Evolutionary conservation across 2,888 invertebrate genomes (phyloP), one percentile per base, ranked within the genome.

Genomic region (Laspeyria flexula): DNA sequence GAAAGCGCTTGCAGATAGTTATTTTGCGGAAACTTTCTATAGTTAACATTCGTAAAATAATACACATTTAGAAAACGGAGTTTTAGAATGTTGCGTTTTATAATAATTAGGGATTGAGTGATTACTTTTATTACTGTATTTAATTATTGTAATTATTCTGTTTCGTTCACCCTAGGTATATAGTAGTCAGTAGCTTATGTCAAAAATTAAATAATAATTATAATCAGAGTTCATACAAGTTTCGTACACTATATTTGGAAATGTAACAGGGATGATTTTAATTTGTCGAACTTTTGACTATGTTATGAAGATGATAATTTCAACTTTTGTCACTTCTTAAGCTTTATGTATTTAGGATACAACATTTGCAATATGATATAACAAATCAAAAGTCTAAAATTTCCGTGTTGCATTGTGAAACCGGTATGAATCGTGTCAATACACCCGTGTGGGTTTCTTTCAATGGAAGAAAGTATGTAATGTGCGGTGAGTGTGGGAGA

Each of bases 381-480:
- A 89, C 73, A 65, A 70, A 80, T 75, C 77, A 79, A 79, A 83
- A 71, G 68, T 73, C 73, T 77, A 65, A 85, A 85, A 79, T 85
- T 83, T 83, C 85, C 84, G 81, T 69, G 71, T 80, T 71, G 71
- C 71, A 83, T 87, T 88, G 88, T 81, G 82, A 79, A 89, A 89
- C 87, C 84, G 83, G 84, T 82, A 82, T 66, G 69, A 82, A 81
- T 79, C 75, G 85, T 85, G 88, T 85, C 89, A 81, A 85, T 87
- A 81, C 70, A 73, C 77, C 73, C 62, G 69, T 71, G 88, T 87
- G 80, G 89, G 79, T 49, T 53, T 87, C 79, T 88, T 87, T 87
- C 83, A 84, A 86, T 85, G 79, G 76, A 89, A 86, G 90, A 90
- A 90, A 90, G 90, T 85, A 76, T 68, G 52, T 60, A 60, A 52